phyloP scores from a whole-genome alignment of 2,888 invertebrate genomes.

The Podabrus alpinus region DNA sequence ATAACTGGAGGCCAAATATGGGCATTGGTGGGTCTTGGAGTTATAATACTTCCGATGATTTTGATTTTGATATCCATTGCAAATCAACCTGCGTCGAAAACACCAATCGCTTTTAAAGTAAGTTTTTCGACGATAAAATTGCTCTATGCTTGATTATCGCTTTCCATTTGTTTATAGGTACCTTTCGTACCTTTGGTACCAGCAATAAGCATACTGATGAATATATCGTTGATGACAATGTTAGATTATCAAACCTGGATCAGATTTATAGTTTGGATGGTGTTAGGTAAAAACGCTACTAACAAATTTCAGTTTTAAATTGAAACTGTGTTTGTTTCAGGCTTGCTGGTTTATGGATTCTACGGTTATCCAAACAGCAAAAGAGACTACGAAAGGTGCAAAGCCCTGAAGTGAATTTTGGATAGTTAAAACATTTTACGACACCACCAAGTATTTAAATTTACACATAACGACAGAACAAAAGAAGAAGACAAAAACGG shows the following conservation, averaged over 20 bases:
- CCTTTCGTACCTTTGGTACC: neutral
- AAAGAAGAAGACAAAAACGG: neutral
- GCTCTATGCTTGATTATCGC: neutral
- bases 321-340: neutral
- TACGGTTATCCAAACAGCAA: neutral
- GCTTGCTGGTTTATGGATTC: neutral
- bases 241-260: neutral
- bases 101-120: neutral
- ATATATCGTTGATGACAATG: neutral
- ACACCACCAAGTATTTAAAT: neutral
- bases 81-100: neutral
- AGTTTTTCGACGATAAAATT: neutral
- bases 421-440: neutral
- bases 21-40: neutral
- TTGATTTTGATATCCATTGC: neutral
- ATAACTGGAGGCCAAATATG: neutral
- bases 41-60: neutral
- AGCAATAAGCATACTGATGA: neutral
- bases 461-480: neutral
- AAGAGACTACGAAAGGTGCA: neutral
- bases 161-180: neutral
- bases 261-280: neutral
- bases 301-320: neutral
- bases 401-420: neutral
- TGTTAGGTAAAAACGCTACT: neutral